Percentiles rank a stretch among this genome's conserved stretches.
These are phyloP conservation scores for Macrotis lagotis DNA, from an alignment of 2,113 vertebrate species.

Conservation along the genomic window DNA sequence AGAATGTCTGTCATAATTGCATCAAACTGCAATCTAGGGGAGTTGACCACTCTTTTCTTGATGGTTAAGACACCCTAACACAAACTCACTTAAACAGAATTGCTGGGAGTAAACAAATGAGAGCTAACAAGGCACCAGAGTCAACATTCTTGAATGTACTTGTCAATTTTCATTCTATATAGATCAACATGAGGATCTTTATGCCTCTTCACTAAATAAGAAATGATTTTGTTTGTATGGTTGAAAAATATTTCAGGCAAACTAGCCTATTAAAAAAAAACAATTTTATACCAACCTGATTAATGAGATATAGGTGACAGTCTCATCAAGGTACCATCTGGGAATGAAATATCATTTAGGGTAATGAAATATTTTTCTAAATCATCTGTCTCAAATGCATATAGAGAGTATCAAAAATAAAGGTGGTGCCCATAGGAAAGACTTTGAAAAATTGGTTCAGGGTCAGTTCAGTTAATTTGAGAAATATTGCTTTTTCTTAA, in stretches of 20 bases:
- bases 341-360: conserved; percentile 39
- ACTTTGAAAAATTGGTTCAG: conserved; percentile 16
- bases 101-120: conserved; percentile 15
- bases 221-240: conserved; percentile 27
- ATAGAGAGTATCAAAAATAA: not conserved
- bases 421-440: conserved; percentile 27
- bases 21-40: conserved; percentile 25
- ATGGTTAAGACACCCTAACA: conserved; percentile 22
- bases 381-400: not conserved
- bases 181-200: not conserved
- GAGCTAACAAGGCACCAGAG: conserved; percentile 1
- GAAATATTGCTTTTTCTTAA: conserved; percentile 12
- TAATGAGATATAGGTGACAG: conserved; percentile 5
- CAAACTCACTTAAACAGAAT: conserved; percentile 24
- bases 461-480: conserved; percentile 12
- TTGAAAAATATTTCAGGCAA: conserved; percentile 32
- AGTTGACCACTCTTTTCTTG: conserved; percentile 42
- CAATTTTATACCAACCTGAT: not conserved
- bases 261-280: not conserved
- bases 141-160: not conserved
- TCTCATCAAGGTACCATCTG: conserved; percentile 36
- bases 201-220: conserved; percentile 1
- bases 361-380: not conserved
- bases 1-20: not conserved
- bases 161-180: not conserved